Conservation (phyloP, 2,113 vertebrate species). For the zebrafish (Danio rerio) region DNA sequence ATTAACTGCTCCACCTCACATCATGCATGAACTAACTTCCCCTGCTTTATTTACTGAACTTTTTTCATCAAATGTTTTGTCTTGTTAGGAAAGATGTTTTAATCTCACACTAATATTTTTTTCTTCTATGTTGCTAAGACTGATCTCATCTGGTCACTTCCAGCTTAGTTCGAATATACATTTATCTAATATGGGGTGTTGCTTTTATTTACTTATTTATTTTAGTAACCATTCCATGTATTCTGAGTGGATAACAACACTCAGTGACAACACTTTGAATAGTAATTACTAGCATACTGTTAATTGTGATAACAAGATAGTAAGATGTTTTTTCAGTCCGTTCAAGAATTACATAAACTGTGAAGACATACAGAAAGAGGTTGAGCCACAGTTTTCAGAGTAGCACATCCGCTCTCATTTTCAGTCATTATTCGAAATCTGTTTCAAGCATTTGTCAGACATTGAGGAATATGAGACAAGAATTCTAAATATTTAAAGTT, state of each 20-base stretch:
- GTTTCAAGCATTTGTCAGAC: not conserved
- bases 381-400: not conserved
- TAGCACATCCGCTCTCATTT: not conserved
- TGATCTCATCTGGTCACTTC: not conserved
- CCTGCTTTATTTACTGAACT: conserved; percentile 47
- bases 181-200: not conserved
- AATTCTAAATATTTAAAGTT: not conserved
- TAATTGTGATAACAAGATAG: not conserved
- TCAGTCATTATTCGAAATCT: not conserved
- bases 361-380: not conserved
- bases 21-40: conserved; percentile 35
- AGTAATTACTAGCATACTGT: too few species aligned
- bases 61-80: not conserved
- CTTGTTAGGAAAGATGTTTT: conserved; percentile 3
- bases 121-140: not conserved
- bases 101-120: not conserved
- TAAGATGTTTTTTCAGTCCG: not conserved
- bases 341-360: not conserved
- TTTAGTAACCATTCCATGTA: not conserved
- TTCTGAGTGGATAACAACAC: not conserved
- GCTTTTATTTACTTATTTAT: not conserved
- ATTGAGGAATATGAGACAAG: not conserved
- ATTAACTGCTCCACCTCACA: conserved; percentile 48
- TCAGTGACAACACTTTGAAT: not conserved
- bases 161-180: not conserved